Percentiles rank a stretch among this genome's conserved stretches.
These are phyloP conservation scores for Suricata suricatta DNA, from an alignment of 2,113 vertebrate species.

Conservation along the genomic window DNA sequence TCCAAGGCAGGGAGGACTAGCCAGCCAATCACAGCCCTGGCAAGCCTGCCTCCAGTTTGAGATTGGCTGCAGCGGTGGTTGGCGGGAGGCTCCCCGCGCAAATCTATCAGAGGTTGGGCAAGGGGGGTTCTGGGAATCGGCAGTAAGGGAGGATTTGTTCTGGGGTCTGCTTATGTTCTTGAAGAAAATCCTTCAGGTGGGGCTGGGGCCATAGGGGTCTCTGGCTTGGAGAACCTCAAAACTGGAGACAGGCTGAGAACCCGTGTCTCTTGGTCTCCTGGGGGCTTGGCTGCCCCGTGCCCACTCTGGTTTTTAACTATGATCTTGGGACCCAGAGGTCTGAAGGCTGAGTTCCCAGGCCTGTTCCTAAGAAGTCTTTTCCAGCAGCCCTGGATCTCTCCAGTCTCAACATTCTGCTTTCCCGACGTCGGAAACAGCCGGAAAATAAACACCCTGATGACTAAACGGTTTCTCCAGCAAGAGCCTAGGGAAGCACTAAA, in stretches of 20 bases:
- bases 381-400: constrained; percentile 70
- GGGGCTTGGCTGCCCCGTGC: constrained; percentile 9
- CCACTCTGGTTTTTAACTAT: background rate
- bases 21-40: constrained; percentile 69
- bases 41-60: background rate
- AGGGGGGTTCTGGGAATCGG: background rate
- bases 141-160: constrained; percentile 23
- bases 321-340: background rate
- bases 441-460: constrained; percentile 84
- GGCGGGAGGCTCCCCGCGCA: constrained; percentile 58
- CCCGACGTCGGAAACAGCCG: constrained; percentile 81
- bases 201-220: background rate
- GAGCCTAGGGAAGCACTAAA: constrained; percentile 81
- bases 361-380: constrained; percentile 73
- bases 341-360: constrained; percentile 69
- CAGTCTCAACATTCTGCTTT: constrained; percentile 84
- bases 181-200: background rate
- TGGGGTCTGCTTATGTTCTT: background rate
- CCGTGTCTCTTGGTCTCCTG: background rate
- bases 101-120: constrained; percentile 28
- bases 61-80: constrained; percentile 69
- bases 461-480: constrained; percentile 80
- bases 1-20: constrained; percentile 60
- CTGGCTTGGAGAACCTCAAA: constrained; percentile 22
- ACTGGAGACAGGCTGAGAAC: constrained; percentile 11